Base-by-base conservation (phyloP, 1,140 invertebrate species). In the Uloborus diversus region DNA sequence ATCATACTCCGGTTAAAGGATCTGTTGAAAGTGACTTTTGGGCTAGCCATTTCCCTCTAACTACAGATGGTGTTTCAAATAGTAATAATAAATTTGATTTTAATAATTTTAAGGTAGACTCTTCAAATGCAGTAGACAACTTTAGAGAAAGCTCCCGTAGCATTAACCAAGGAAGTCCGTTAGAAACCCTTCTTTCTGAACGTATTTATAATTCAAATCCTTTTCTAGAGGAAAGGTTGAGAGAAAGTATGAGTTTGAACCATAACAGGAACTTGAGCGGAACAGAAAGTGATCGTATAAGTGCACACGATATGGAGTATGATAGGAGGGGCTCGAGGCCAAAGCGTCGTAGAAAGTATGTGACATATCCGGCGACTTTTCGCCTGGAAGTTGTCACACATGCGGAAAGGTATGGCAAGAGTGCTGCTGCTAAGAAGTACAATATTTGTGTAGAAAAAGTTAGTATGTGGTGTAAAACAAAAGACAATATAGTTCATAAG, bases 311-410 rank as follows among this genome's bases (percentile, higher is more conserved):
- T 30, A 13, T 23, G 3, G 64, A 69, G 23, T 14, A 17, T 25
- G 76, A 79, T 47, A 51, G 65, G 0, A 35, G 75, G 2, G 91
- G 86, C 4, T 33, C 53, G 2, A 47, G 78, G 7, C 61, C 66
- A 25, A 80, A 71, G 33, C 37, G 66, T 11, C 23, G 79, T 3
- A 27, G 79, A 59, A 70, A 80, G 32, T 80, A 80, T 49, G 79
- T 80, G 2, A 80, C 79, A 25, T 80, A 80, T 23, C 79, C 79
- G n/a, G 66, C 79, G 2, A 71, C 68, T 17, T 80, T 80, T 47
- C 51, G 68, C 13, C 33, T 80, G 20, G 79, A 70, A 32, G 79
- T 80, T 20, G 79, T 80, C 11, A 61, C 71, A 23, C 68, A 80
- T 65, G 79, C 79, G 13, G 79, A 80, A 47, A 49, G 65, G 4